These are phyloP conservation scores for Nasonia oneida DNA, from an alignment of 2,888 invertebrate species.

Conservation along the genomic window DNA sequence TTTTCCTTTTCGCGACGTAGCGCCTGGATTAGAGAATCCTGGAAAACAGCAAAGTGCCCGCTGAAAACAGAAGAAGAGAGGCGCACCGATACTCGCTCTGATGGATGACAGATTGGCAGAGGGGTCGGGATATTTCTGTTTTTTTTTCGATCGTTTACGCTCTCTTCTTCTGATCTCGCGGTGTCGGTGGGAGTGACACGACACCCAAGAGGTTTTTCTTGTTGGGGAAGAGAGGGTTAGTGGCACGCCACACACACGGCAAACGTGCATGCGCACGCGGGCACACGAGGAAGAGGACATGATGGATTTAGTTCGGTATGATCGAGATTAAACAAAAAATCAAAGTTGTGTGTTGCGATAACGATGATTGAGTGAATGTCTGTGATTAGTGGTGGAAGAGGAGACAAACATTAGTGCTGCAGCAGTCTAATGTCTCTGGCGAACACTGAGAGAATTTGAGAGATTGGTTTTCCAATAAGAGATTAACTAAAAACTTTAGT, in stretches of 20 bases:
- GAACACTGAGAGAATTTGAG: slow-evolving; percentile 61
- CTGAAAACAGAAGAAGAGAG: slow-evolving; percentile 82
- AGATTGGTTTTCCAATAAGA: slow-evolving; percentile 1
- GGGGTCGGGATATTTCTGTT: not conserved
- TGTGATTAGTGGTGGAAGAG: slow-evolving; percentile 50
- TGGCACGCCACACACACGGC: slow-evolving; percentile 78
- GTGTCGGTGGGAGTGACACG: not conserved
- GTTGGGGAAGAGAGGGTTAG: slow-evolving; percentile 78
- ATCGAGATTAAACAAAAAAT: slow-evolving; percentile 1
- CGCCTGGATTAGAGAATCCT: slow-evolving; percentile 88
- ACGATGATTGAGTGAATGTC: slow-evolving; percentile 30
- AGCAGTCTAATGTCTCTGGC: slow-evolving; percentile 37
- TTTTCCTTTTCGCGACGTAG: slow-evolving; percentile 88
- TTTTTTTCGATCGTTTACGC: slow-evolving; percentile 51
- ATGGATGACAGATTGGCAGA: not conserved
- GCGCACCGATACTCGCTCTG: slow-evolving; percentile 68
- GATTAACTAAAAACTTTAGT: slow-evolving; percentile 49
- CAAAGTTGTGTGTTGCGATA: slow-evolving; percentile 32
- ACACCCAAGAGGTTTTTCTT: slow-evolving; percentile 53
- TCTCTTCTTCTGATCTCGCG: slow-evolving; percentile 58
- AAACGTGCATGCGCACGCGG: slow-evolving; percentile 78
- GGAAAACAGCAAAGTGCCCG: slow-evolving; percentile 93
- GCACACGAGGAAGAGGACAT: slow-evolving; percentile 53
- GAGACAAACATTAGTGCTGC: slow-evolving; percentile 50
- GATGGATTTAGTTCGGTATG: slow-evolving; percentile 5